These are phyloP conservation scores for Smutsia temminckii DNA, from an alignment of 2,797 vertebrate species.

Conservation along the genomic window DNA sequence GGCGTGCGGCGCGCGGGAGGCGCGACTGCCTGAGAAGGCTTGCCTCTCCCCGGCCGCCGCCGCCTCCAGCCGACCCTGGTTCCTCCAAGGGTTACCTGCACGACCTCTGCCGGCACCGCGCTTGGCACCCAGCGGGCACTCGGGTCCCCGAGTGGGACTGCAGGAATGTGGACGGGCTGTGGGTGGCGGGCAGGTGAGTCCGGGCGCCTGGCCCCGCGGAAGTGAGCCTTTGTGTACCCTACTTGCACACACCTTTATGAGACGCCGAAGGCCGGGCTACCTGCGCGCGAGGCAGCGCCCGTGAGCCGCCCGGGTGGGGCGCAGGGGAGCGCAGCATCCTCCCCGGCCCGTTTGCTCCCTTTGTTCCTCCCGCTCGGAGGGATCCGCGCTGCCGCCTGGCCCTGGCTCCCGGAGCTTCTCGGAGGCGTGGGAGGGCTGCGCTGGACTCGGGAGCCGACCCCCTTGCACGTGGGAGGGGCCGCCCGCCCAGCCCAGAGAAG, in stretches of 20 bases:
- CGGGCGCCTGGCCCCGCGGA: not conserved
- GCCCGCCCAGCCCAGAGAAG: not conserved
- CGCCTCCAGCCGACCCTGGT: not conserved
- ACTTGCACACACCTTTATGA: not conserved
- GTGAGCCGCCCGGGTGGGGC: not conserved
- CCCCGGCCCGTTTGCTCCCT: not conserved
- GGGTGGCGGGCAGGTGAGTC: not conserved
- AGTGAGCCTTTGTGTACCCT: conserved; percentile 49
- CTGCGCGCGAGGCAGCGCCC: not conserved
- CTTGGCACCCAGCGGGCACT: not conserved
- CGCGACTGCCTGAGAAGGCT: conserved; percentile 40
- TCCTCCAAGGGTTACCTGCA: conserved; percentile 24
- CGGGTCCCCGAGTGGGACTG: not conserved
- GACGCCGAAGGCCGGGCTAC: not conserved
- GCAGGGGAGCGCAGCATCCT: not conserved
- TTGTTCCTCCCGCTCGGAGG: conserved; percentile 51
- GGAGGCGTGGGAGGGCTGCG: not conserved
- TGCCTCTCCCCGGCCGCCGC: not conserved
- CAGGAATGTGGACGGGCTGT: not conserved
- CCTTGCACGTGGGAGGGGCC: not conserved
- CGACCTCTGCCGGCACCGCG: not conserved
- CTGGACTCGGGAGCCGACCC: not conserved
- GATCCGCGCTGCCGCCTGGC: not conserved
- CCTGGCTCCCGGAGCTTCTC: not conserved
- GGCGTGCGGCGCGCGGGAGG: not conserved